Conservation (phyloP, 35 echinoderm and acorn worm genomes). For the Apostichopus japonicus region DNA sequence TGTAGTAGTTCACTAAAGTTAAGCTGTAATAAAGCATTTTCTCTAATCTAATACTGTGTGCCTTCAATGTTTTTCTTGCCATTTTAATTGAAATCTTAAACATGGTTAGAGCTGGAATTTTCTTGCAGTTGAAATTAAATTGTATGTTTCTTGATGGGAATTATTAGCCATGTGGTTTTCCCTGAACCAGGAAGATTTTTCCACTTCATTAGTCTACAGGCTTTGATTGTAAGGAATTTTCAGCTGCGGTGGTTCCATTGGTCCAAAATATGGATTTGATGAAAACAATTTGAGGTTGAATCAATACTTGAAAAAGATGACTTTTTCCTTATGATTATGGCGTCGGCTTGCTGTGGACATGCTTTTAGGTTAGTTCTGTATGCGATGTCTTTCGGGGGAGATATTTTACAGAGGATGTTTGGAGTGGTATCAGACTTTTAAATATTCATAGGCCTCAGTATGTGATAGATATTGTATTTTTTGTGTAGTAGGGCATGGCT, state of each 20-base stretch:
- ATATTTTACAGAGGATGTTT: no score
- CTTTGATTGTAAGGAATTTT: slow-evolving; percentile 41
- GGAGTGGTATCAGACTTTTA: no score
- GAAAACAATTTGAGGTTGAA: slow-evolving; percentile 38
- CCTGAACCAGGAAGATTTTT: background rate
- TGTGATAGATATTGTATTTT: no score
- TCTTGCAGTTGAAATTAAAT: slow-evolving; percentile 34
- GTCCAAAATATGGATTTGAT: slow-evolving; percentile 40
- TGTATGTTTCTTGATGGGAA: slow-evolving; percentile 18
- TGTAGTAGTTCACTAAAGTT: background rate
- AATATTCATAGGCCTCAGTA: no score
- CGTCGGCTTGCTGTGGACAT: no score
- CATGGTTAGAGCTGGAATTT: slow-evolving; percentile 29
- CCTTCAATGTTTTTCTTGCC: slow-evolving; percentile 18
- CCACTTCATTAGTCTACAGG: slow-evolving; percentile 34
- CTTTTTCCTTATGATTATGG: background rate
- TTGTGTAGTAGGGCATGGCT: no score
- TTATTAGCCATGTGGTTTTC: slow-evolving; percentile 13
- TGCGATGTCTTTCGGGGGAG: no score
- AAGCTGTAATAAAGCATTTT: background rate
- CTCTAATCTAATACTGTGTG: slow-evolving; percentile 12
- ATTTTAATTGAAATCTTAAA: slow-evolving; percentile 39
- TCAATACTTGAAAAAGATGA: slow-evolving; percentile 2
- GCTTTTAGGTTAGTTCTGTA: no score
- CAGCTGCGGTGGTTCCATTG: slow-evolving; percentile 23